These are phyloP conservation scores for Odontocolon sp. DNA, from an alignment of 2,888 invertebrate species.

Conservation along the genomic window DNA sequence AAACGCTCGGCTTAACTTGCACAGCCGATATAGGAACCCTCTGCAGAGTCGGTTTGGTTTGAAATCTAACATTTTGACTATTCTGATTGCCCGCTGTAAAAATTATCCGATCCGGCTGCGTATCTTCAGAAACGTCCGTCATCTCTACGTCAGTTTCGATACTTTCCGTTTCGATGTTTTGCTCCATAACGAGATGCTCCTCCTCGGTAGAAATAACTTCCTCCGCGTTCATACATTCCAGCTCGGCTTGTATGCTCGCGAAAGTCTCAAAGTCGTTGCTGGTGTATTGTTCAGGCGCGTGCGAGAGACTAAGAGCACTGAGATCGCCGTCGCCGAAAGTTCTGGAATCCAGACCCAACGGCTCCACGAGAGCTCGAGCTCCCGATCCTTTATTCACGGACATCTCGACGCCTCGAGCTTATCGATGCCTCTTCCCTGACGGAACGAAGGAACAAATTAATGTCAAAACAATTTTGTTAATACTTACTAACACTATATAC, in stretches of 20 bases:
- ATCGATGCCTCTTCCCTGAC: constrained; percentile 25
- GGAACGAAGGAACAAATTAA: constrained; percentile 32
- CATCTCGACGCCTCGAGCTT: constrained; percentile 65
- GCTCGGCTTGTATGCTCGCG: constrained; percentile 80
- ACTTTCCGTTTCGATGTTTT: constrained; percentile 69
- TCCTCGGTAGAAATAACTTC: constrained; percentile 78
- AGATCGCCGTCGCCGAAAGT: constrained; percentile 75
- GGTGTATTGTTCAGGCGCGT: constrained; percentile 72
- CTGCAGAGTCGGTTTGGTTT: constrained; percentile 78
- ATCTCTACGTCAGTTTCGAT: constrained; percentile 74
- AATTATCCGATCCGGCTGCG: constrained; percentile 74
- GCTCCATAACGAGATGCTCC: constrained; percentile 65
- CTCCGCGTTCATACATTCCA: constrained; percentile 79
- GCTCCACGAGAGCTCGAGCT: constrained; percentile 75
- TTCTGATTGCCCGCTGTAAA: constrained; percentile 74
- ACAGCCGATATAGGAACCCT: constrained; percentile 76
- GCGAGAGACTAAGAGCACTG: constrained; percentile 72
- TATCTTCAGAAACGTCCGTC: constrained; percentile 73
- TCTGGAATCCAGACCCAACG: constrained; percentile 71
- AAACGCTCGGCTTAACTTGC: constrained; percentile 73
- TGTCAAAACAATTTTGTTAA: not conserved
- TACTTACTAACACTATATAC: too few relatives aligned
- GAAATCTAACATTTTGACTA: constrained; percentile 76
- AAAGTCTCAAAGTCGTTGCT: constrained; percentile 79
- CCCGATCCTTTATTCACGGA: constrained; percentile 74